These are phyloP conservation scores for Mylabris phalerata DNA, from an alignment of 1,140 invertebrate genomes.

Conservation along the genomic window DNA sequence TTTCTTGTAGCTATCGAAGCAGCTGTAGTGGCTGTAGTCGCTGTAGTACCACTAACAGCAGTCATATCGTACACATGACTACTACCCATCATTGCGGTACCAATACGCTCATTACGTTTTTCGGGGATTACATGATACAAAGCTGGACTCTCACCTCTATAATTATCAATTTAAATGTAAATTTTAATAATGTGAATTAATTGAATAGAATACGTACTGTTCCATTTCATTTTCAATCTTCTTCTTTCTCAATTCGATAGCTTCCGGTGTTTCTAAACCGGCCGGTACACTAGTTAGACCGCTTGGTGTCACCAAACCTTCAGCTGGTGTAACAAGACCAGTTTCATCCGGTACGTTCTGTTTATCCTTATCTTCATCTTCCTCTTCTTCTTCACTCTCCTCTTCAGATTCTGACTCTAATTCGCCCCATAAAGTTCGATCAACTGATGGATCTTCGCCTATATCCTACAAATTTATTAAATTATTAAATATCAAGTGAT, in stretches of 20 bases:
- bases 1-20: constrained; percentile 6
- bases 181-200: constrained; percentile 1
- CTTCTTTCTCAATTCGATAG: constrained; percentile 95
- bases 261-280: constrained; percentile 96
- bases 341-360: constrained; percentile 49
- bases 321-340: constrained; percentile 70
- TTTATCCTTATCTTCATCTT: constrained; percentile 66
- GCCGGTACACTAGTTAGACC: constrained; percentile 91
- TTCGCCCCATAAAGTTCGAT: constrained; percentile 94
- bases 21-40: constrained; percentile 42
- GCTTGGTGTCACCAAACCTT: constrained; percentile 90
- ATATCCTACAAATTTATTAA: constrained; percentile 46
- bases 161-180: constrained; percentile 12
- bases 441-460: constrained; percentile 83
- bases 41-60: constrained; percentile 47
- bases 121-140: constrained; percentile 93
- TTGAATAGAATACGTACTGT: constrained; percentile 50
- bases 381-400: constrained; percentile 80
- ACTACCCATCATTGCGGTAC: constrained; percentile 96
- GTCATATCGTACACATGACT: constrained; percentile 94
- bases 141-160: constrained; percentile 78
- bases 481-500: neutral
- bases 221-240: constrained; percentile 97
- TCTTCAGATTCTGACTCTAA: constrained; percentile 92
- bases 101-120: constrained; percentile 82